Conservation (phyloP, 1,140 invertebrate species). For the Drosophila serrata region DNA sequence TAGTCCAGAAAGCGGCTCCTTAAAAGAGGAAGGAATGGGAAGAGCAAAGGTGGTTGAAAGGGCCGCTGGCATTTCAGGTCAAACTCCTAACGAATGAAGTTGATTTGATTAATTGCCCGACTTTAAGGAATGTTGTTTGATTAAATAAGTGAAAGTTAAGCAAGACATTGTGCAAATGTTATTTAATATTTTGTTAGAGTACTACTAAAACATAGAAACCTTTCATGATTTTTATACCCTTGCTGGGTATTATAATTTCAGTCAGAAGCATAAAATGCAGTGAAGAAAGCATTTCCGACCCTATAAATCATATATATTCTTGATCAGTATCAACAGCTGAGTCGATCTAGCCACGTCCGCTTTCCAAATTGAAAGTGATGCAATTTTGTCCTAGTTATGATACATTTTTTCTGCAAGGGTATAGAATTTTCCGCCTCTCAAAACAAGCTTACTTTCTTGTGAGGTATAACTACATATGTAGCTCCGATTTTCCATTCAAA, state of each 20-base stretch:
- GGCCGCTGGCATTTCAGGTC: background rate
- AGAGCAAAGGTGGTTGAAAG: background rate
- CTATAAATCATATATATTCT: too few relatives aligned
- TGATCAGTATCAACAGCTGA: too few relatives aligned
- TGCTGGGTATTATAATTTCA: too few relatives aligned
- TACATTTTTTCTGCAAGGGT: too few relatives aligned
- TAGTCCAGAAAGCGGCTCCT: constrained; percentile 89
- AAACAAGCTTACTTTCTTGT: too few relatives aligned
- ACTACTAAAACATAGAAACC: background rate
- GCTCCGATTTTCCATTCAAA: constrained; percentile 16
- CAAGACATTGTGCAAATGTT: background rate
- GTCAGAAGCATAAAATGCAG: too few relatives aligned
- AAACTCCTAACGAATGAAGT: background rate
- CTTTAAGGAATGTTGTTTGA: background rate
- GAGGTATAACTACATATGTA: background rate
- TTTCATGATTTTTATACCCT: too few relatives aligned
- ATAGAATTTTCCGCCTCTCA: too few relatives aligned
- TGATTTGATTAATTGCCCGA: constrained; percentile 7
- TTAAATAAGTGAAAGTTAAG: background rate
- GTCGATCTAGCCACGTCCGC: too few relatives aligned
- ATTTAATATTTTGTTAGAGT: background rate
- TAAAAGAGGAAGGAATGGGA: background rate
- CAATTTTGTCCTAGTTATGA: too few relatives aligned
- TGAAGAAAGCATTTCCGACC: too few relatives aligned
- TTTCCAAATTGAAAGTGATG: too few relatives aligned